Percentiles rank a stretch among this genome's conserved stretches.
Evolutionary conservation across 2,797 vertebrate genomes (phyloP).

Genomic region (Paedocypris micromegethes): DNA sequence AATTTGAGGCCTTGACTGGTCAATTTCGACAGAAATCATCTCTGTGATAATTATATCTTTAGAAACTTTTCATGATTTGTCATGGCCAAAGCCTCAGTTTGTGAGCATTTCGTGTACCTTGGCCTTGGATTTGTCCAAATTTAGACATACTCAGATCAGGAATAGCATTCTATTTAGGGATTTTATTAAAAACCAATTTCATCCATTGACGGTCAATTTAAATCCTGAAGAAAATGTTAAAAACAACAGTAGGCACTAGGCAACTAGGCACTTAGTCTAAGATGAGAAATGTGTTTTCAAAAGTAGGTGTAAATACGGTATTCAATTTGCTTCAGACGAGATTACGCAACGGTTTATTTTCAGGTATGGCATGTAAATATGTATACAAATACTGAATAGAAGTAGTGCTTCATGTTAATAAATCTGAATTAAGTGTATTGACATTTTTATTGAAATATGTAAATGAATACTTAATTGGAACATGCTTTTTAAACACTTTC

Average conservation of each 20-base stretch:
- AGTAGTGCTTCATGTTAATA: no score
- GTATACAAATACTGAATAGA: no score
- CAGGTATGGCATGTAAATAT: background rate
- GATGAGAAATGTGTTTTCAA: conserved; percentile 6
- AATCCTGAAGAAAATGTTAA: conserved; percentile 10
- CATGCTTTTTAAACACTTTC: no score
- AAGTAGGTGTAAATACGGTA: conserved; percentile 2
- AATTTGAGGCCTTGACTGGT: no score
- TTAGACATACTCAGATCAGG: no score
- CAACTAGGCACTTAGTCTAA: conserved; percentile 5
- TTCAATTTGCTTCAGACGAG: conserved; percentile 12
- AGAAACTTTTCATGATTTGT: no score
- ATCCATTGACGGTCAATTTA: background rate
- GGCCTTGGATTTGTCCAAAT: background rate
- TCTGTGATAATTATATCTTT: no score
- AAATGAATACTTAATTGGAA: no score
- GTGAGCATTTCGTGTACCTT: background rate
- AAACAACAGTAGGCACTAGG: background rate
- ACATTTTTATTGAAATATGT: no score
- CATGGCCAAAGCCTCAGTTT: no score
- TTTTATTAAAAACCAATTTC: conserved; percentile 7
- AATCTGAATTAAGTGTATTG: no score
- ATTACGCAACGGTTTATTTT: conserved; percentile 14
- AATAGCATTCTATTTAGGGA: background rate
- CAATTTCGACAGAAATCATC: no score